phyloP scores from a whole-genome alignment of 2,888 invertebrate species.

The Pterostichus niger region DNA sequence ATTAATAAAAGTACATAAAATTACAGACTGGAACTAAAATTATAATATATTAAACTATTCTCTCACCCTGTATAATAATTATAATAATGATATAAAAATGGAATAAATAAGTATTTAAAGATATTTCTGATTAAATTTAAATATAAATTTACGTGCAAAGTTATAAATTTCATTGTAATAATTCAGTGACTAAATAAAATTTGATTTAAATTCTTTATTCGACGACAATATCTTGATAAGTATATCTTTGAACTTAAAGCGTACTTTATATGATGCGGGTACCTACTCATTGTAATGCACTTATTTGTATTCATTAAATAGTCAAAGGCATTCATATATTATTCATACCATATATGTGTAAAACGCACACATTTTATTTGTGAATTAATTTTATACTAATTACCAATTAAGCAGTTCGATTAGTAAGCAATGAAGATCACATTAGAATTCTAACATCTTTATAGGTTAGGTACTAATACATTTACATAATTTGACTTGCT shows the following conservation, averaged over 20 bases:
- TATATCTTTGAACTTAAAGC: slow-evolving; percentile 10
- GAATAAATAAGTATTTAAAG: too few species aligned
- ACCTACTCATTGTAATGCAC: slow-evolving; percentile 16
- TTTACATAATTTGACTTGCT: too few species aligned
- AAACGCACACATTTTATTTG: slow-evolving; percentile 22
- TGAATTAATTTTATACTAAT: slow-evolving; percentile 16
- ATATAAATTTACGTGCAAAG: too few species aligned
- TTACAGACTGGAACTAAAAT: too few species aligned
- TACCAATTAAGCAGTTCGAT: background rate
- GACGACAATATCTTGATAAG: slow-evolving; percentile 7
- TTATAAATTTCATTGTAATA: too few species aligned
- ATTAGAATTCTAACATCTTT: background rate
- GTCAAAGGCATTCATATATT: background rate
- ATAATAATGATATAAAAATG: too few species aligned
- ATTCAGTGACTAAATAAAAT: background rate
- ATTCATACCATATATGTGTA: background rate
- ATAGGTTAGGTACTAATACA: too few species aligned
- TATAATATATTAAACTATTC: too few species aligned
- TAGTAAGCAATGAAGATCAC: background rate
- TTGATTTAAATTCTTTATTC: background rate
- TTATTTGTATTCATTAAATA: background rate
- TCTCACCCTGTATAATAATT: too few species aligned
- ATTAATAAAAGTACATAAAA: too few species aligned
- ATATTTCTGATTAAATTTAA: too few species aligned
- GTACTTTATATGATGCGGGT: slow-evolving; percentile 24